These are phyloP conservation scores for Thelaira solivaga DNA, from an alignment of 2,888 invertebrate genomes.

Conservation along the genomic window DNA sequence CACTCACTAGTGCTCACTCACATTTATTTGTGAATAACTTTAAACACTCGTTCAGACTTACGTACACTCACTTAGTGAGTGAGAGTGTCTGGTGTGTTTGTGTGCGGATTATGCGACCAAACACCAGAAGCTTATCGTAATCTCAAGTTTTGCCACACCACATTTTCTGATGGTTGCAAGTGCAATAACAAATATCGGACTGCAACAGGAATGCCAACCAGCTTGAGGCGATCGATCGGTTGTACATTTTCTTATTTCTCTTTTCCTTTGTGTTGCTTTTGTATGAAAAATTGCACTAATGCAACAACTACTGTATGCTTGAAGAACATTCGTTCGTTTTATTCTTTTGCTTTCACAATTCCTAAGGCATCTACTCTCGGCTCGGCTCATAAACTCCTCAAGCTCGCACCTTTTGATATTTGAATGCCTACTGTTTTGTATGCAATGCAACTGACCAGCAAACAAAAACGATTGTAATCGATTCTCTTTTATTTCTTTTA, in stretches of 20 bases:
- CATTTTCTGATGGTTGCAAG: constrained; percentile 56
- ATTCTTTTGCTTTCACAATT: constrained; percentile 16
- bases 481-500: constrained; percentile 53
- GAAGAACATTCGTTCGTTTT: background rate
- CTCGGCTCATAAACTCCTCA: constrained; percentile 73
- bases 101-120: constrained; percentile 61
- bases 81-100: constrained; percentile 18
- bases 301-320: constrained; percentile 17
- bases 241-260: background rate
- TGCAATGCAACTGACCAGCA: constrained; percentile 63
- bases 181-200: constrained; percentile 50
- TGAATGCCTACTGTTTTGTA: constrained; percentile 69
- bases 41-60: background rate
- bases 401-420: constrained; percentile 74
- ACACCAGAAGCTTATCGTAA: constrained; percentile 71
- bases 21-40: background rate
- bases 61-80: background rate
- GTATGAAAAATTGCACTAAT: constrained; percentile 31
- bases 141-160: constrained; percentile 61
- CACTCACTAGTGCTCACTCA: background rate
- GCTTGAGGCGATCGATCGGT: constrained; percentile 15
- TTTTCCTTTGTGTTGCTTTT: too few species aligned
- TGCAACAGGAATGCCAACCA: constrained; percentile 11
- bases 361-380: constrained; percentile 60
- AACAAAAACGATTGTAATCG: constrained; percentile 63